phyloP scores from a whole-genome alignment of 2,888 invertebrate genomes.

The Stramonita haemastoma region DNA sequence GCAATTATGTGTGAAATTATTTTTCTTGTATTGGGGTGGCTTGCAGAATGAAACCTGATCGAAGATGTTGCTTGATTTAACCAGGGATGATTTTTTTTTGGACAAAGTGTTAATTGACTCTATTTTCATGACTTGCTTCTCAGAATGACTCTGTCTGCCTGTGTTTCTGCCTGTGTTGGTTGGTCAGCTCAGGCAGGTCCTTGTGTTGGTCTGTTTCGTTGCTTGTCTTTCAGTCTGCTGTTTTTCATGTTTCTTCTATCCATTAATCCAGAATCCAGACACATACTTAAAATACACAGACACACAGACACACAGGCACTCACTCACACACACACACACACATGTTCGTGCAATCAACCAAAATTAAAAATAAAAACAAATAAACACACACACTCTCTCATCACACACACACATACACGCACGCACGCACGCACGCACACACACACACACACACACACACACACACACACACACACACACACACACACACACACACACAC shows the following conservation, averaged over 20 bases:
- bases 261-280: not conserved
- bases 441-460: not conserved
- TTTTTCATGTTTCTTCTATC: too few species aligned
- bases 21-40: too few species aligned
- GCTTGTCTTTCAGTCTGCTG: too few species aligned
- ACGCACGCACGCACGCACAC: not conserved
- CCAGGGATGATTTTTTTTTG: too few species aligned
- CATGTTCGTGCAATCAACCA: too few species aligned
- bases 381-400: not conserved
- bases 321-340: not conserved
- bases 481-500: not conserved
- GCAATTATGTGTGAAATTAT: too few species aligned
- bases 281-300: not conserved
- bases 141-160: not conserved
- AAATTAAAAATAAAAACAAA: not conserved
- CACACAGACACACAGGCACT: not conserved
- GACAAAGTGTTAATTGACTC: too few species aligned
- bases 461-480: not conserved
- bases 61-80: too few species aligned
- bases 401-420: slow-evolving; percentile 12
- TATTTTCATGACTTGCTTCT: too few species aligned
- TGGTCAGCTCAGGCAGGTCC: too few species aligned
- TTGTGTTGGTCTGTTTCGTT: too few species aligned
- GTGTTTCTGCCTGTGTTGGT: not conserved
- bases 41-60: too few species aligned